A percentile compares a stretch with the other conserved stretches of the same genome.
Conservation (phyloP, 2,113 vertebrate species). For the Phyllopteryx taeniolatus region DNA sequence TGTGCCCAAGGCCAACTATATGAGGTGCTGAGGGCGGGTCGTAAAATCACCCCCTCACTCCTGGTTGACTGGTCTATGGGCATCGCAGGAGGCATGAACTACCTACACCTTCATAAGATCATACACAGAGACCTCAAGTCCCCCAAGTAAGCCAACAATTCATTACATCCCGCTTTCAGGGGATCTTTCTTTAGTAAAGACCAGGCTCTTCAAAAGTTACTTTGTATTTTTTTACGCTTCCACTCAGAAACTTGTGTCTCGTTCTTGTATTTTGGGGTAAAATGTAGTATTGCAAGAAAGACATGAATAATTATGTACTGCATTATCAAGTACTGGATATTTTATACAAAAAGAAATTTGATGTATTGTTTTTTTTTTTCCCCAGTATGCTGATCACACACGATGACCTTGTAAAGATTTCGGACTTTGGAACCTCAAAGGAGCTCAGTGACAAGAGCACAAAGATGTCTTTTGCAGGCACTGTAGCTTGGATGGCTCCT, state of each 20-base stretch:
- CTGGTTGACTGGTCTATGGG: slow-evolving; percentile 98
- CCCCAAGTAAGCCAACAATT: slow-evolving; percentile 79
- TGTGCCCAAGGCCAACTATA: slow-evolving; percentile 98
- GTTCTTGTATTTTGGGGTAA: not conserved
- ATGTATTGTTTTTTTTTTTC: not conserved
- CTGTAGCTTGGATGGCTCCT: slow-evolving; percentile 98
- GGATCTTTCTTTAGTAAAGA: not conserved
- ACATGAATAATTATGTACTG: not conserved
- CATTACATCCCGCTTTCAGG: not conserved
- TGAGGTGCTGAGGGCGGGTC: slow-evolving; percentile 90
- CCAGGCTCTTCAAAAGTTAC: not conserved
- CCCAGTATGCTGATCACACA: slow-evolving; percentile 96
- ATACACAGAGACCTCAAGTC: slow-evolving; percentile 98
- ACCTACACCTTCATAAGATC: slow-evolving; percentile 98
- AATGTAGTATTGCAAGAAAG: not conserved
- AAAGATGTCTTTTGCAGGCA: slow-evolving; percentile 98
- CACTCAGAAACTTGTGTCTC: not conserved
- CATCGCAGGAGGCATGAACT: slow-evolving; percentile 98
- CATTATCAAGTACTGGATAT: not conserved
- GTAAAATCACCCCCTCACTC: slow-evolving; percentile 91
- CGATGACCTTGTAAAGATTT: slow-evolving; percentile 98
- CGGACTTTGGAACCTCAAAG: slow-evolving; percentile 96
- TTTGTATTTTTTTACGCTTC: not conserved
- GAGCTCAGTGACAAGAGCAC: slow-evolving; percentile 98
- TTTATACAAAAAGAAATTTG: not conserved